Evolutionary conservation across 2,113 vertebrate species (phyloP).

Genomic region (Stercorarius parasiticus): DNA sequence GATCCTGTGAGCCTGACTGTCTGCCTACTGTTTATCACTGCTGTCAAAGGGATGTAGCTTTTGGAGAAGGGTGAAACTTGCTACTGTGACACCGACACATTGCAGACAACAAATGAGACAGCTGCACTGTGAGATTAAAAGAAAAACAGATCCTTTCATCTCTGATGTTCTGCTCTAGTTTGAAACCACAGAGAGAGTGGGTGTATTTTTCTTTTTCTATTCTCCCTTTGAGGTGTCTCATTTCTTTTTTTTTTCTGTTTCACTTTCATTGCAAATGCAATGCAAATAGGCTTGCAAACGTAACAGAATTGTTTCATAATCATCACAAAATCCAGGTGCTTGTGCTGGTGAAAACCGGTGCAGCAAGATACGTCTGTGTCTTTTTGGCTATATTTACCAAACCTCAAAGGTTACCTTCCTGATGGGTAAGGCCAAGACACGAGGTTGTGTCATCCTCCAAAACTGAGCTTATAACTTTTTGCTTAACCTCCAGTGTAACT

Average conservation of each 20-base stretch:
- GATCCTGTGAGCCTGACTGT: neutral
- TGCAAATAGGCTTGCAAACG: neutral
- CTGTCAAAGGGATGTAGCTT: conserved; percentile 1
- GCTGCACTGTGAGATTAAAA: conserved; percentile 43
- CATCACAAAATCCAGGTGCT: neutral
- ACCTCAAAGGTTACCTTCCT: neutral
- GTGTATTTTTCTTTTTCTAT: conserved; percentile 17
- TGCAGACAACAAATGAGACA: conserved; percentile 10
- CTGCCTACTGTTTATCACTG: neutral
- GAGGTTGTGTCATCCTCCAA: neutral
- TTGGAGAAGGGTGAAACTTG: conserved; percentile 21
- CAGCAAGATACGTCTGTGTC: neutral
- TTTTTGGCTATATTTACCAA: neutral
- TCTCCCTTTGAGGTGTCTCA: neutral
- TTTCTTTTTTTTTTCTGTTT: neutral
- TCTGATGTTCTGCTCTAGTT: neutral
- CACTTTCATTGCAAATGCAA: neutral
- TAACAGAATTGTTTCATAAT: conserved; percentile 1
- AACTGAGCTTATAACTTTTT: neutral
- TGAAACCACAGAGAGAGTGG: neutral
- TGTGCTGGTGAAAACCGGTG: neutral
- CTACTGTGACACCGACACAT: neutral
- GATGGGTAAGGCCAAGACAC: neutral
- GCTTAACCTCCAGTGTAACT: neutral
- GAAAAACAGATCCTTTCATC: conserved; percentile 39